Conservation (phyloP, 2,113 vertebrate species). For the Picathartes gymnocephalus region DNA sequence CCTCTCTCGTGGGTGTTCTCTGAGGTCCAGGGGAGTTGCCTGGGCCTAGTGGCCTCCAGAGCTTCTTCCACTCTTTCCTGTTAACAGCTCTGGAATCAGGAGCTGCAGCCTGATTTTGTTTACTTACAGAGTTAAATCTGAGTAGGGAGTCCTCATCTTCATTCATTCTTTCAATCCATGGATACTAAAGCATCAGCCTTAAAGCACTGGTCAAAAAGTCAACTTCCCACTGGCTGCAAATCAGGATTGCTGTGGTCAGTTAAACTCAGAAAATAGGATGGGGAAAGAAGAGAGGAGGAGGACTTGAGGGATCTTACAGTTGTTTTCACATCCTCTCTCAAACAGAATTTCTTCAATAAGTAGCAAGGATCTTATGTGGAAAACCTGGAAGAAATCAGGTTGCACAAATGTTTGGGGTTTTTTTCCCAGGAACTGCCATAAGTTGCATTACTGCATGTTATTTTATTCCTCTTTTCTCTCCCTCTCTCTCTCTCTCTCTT, state of each 20-base stretch:
- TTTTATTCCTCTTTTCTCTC: not conserved
- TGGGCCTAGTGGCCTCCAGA: not conserved
- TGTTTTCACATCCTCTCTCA: not conserved
- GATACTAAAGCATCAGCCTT: not conserved
- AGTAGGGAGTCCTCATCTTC: not conserved
- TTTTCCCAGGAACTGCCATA: not conserved
- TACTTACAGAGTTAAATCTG: not conserved
- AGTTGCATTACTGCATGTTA: constrained; percentile 10
- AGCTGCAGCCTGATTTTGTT: not conserved
- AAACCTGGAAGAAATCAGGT: not conserved
- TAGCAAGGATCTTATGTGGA: not conserved
- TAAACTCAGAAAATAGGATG: not conserved
- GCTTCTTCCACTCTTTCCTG: not conserved
- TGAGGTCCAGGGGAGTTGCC: not conserved
- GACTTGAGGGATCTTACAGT: not conserved
- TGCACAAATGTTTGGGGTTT: not conserved
- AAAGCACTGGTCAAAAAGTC: not conserved
- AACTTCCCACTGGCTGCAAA: not conserved
- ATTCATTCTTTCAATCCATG: not conserved
- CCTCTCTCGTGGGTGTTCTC: not conserved
- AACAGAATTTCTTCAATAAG: not conserved
- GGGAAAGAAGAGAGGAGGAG: not conserved
- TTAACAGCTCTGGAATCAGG: not conserved
- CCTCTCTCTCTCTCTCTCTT: too few species aligned
- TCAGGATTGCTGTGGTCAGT: not conserved